Evolutionary conservation across 2,888 invertebrate genomes (phyloP).

Genomic region (Pterobdella sp.): DNA sequence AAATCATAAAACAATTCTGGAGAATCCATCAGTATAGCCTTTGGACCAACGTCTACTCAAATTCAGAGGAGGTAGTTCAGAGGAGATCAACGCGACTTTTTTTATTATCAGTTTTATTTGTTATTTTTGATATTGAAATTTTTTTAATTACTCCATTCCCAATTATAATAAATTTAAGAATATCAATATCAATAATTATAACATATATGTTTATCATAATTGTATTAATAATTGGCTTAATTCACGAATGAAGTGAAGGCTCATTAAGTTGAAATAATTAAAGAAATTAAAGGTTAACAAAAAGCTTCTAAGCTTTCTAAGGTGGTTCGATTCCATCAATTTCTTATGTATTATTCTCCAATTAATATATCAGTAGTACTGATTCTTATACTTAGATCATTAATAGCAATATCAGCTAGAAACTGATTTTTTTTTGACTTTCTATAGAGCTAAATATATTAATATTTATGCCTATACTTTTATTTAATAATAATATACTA

Average conservation of each 20-base stretch:
- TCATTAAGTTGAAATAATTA: constrained; percentile 56
- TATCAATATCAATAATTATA: constrained; percentile 13
- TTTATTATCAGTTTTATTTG: constrained; percentile 62
- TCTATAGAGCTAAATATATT: constrained; percentile 39
- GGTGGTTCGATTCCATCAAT: constrained; percentile 37
- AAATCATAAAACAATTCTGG: no score
- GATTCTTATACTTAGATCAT: constrained; percentile 20
- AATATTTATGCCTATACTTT: constrained; percentile 37
- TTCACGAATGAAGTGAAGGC: constrained; percentile 59
- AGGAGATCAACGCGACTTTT: constrained; percentile 62
- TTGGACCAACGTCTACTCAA: no score
- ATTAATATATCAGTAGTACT: constrained; percentile 5
- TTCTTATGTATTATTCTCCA: constrained; percentile 29
- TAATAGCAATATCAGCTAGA: constrained; percentile 23
- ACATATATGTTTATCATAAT: constrained; percentile 39
- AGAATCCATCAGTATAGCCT: no score
- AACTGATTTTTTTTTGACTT: constrained; percentile 33
- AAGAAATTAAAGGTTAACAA: constrained; percentile 32
- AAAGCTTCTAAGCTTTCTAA: constrained; percentile 38
- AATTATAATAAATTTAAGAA: constrained; percentile 39
- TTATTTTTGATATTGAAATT: constrained; percentile 69
- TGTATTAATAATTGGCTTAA: constrained; percentile 57
- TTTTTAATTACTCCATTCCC: constrained; percentile 50
- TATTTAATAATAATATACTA: constrained; percentile 25
- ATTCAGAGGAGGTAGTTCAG: no score